phyloP scores from a whole-genome alignment of 2,113 vertebrate species.

The Melanerpes aurifrons region DNA sequence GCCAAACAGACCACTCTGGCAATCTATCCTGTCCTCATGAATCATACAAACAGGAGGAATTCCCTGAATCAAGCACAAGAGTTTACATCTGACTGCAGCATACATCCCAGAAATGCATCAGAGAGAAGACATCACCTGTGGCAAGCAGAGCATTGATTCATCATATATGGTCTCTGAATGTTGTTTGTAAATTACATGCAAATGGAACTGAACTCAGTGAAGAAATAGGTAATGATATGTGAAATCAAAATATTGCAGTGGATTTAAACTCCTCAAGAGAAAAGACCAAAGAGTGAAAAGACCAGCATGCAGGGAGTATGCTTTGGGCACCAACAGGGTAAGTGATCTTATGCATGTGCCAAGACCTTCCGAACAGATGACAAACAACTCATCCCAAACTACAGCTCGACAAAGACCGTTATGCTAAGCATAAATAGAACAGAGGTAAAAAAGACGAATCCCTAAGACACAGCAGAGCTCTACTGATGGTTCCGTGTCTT shows the following conservation, averaged over 20 bases:
- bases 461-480: background rate
- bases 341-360: background rate
- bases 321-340: background rate
- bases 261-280: background rate
- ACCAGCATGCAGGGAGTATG: background rate
- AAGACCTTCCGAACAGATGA: background rate
- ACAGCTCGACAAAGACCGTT: background rate
- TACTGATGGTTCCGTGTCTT: background rate
- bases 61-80: background rate
- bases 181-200: background rate
- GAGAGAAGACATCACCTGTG: background rate
- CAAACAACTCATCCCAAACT: background rate
- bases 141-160: background rate
- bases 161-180: background rate
- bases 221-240: background rate
- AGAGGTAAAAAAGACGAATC: background rate
- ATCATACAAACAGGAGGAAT: background rate
- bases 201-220: background rate
- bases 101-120: background rate
- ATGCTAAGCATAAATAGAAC: background rate
- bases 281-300: background rate
- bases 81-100: background rate
- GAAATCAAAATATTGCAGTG: background rate
- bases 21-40: background rate
- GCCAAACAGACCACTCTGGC: background rate